Base-by-base conservation (phyloP, 2,113 vertebrate species). In the Oceanodroma tethys region DNA sequence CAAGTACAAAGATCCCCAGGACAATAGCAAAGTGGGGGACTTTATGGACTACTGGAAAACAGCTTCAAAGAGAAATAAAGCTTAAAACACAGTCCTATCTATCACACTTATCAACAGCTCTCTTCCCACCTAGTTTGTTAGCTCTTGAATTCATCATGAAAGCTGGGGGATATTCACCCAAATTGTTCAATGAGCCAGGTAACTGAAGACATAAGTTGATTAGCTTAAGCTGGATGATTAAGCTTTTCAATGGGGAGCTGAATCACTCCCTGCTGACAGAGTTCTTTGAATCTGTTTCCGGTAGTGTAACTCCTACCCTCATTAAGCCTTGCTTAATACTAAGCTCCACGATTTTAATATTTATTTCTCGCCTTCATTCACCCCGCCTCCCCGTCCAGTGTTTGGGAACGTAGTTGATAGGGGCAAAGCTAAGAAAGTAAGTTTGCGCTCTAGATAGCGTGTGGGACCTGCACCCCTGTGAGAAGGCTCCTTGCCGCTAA, bases 151-250 rank as follows among this genome's bases (percentile, higher is more conserved):
- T 88, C 30, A 11, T 86, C 82, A 14, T 17, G 60, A 87, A 90
- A 91, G 65, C 70, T 4, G 2, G 18, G 52, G 60, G 47, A 93
- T 72, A 95, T 48, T 79, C 78, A 38, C 52, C 38, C 73, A 90
- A 94, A 91, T 93, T 66, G 79, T 79, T 96, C 94, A 96, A 81
- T 90, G 92, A 95, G 70, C 60, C 88, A 95, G 78, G 94, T 94
- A 90, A 90, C 65, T 75, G 90, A 88, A 94, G 96, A 79, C 88
- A 93, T 94, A 93, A 97, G 88, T 78, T 90, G 78, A 97, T 97
- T 95, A 95, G 50, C 78, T 91, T 84, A 91, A 94, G 30, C 60
- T 50, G 78, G 59, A 85, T 0, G 26, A 96, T 96, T 96, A 96
- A 93, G 68, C 60, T 82, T 87, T 91, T 81, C 85, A 84, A 47